Conservation (phyloP, 2,888 invertebrate species). For the Sialis lutaria region DNA sequence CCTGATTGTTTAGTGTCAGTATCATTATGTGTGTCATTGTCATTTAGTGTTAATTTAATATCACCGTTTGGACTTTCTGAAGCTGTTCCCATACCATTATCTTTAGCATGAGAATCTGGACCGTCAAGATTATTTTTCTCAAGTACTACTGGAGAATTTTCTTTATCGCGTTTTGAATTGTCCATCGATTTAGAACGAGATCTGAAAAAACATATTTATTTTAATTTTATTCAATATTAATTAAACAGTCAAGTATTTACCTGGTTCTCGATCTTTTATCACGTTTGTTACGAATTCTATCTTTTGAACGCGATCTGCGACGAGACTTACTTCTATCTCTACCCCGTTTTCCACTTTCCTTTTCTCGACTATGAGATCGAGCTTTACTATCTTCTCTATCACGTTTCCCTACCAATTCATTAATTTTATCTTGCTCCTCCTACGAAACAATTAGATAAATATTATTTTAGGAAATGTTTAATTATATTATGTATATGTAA, state of each 20-base stretch:
- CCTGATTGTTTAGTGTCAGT: slow-evolving; percentile 17
- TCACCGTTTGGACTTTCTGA: not conserved
- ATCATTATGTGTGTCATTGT: slow-evolving; percentile 19
- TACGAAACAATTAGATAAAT: slow-evolving; percentile 17
- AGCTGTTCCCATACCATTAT: slow-evolving; percentile 2
- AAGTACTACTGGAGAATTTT: slow-evolving; percentile 18
- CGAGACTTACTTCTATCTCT: slow-evolving; percentile 15
- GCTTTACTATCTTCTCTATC: slow-evolving; percentile 5
- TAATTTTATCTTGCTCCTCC: slow-evolving; percentile 65
- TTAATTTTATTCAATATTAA: not conserved
- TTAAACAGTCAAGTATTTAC: not conserved
- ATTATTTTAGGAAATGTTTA: slow-evolving; percentile 5
- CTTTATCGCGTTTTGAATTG: slow-evolving; percentile 21
- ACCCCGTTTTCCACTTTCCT: slow-evolving; percentile 7
- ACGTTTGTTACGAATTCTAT: slow-evolving; percentile 13
- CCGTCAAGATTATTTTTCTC: slow-evolving; percentile 9
- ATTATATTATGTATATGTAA: not conserved
- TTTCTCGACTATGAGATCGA: slow-evolving; percentile 7
- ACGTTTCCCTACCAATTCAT: slow-evolving; percentile 15
- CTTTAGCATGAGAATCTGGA: slow-evolving; percentile 1
- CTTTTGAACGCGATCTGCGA: slow-evolving; percentile 12
- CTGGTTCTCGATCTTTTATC: slow-evolving; percentile 12
- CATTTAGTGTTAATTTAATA: not conserved
- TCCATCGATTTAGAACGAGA: slow-evolving; percentile 13
- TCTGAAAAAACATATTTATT: slow-evolving; percentile 7